phyloP scores from a whole-genome alignment of 2,888 invertebrate genomes.

The Aleiodes testaceus region DNA sequence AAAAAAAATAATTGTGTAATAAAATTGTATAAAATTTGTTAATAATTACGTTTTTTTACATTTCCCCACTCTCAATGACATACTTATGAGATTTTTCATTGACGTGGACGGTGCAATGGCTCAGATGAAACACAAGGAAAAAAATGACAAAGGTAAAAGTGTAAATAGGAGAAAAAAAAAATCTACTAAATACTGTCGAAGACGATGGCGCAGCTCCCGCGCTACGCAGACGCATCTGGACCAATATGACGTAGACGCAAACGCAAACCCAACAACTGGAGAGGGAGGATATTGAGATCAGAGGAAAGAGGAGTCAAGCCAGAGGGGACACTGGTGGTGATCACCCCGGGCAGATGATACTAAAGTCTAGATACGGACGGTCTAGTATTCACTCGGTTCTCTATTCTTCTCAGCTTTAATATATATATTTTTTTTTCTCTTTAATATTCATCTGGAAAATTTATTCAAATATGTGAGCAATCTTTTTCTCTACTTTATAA shows the following conservation, averaged over 20 bases:
- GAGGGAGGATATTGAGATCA: constrained; percentile 34
- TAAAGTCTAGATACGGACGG: constrained; percentile 46
- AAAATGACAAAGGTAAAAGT: too few relatives aligned
- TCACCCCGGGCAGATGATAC: constrained; percentile 56
- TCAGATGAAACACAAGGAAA: too few relatives aligned
- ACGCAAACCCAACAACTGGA: constrained; percentile 4
- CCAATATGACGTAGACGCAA: constrained; percentile 46
- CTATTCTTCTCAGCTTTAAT: not conserved
- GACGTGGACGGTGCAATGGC: too few relatives aligned
- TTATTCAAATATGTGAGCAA: constrained; percentile 5
- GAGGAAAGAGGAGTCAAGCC: constrained; percentile 32
- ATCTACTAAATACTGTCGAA: constrained; percentile 29
- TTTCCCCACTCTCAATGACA: too few relatives aligned
- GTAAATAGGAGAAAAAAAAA: too few relatives aligned
- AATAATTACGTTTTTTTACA: constrained; percentile 57
- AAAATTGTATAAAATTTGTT: constrained; percentile 63
- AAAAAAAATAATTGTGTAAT: constrained; percentile 59
- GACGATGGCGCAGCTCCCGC: constrained; percentile 52
- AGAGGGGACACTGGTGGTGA: constrained; percentile 45
- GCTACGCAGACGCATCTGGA: constrained; percentile 60
- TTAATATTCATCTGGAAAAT: not conserved
- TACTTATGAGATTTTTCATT: not conserved
- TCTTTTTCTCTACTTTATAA: too few relatives aligned
- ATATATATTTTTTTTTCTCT: not conserved
- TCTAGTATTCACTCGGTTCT: constrained; percentile 4